Base-by-base conservation (phyloP, 1,140 invertebrate genomes). In the Drosophila bocki region DNA sequence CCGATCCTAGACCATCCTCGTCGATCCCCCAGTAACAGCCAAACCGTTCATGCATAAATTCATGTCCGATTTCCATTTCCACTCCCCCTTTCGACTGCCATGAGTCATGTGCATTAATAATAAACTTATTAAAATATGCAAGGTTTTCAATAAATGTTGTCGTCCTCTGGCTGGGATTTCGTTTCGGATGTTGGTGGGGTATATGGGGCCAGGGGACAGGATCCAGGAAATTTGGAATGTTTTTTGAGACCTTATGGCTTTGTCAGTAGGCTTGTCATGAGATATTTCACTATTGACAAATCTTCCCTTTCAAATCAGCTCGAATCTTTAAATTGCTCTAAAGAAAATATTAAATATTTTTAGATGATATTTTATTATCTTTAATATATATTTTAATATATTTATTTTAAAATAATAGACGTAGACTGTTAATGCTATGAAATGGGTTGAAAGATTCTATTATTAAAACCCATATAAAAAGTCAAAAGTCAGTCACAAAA, bases 121-220 rank as follows among this genome's bases (percentile, higher is more conserved):
- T 88, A 87, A 78, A 88, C 77, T 83, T 88, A 87, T 87, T 87
- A 83, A 87, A 87, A 87, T 87, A 87, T 87, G 77, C 84, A 71
- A 41, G 41, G 35, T 47, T 54, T 72, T 71, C 50, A 69, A 69
- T 48, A 71, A 71, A 71, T 71, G 64, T 19, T 39, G 29, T 63
- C 42, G 53, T 56, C 35, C 53, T 12, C 33, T 37, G 9, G 53
- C 13, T 42, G 7, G 26, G 15, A 12, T 26, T 50, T 41, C 11
- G 29, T 22, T 35, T 35, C 15, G 19, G 26, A 44, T 50, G 47
- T 80, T 59, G 12, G 8, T n/a, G 29, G 63, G 32, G 39, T 41
- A 29, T 65, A 51, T 44, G 13, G n/a, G 68, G 9, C 50, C 8
- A 19, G 0, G 19, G 19, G 22, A 11, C 22, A 59, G 50, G 22